Base-by-base conservation (phyloP, 2,113 vertebrate species). In the Rafetus swinhoei region DNA sequence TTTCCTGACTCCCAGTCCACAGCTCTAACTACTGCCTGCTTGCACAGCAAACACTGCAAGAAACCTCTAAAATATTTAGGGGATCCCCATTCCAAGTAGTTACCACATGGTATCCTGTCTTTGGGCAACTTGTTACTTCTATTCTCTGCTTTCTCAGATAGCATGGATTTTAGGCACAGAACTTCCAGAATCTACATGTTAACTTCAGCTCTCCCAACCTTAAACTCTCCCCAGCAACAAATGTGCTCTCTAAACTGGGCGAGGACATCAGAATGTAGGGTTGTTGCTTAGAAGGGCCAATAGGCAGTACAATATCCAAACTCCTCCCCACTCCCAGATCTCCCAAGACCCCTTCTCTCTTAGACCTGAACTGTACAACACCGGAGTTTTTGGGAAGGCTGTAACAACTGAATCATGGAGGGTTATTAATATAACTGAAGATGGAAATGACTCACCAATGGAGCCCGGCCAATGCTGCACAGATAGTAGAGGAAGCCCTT, bases 401-500 rank as follows among this genome's bases (percentile, higher is more conserved):
- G 19, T 15, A 84, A 4, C 3, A 62, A 79, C 3, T 8, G 85
- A 89, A 9, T 7, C 21, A 27, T 16, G 3, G 1, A 25, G 56
- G 80, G 39, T 54, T 76, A 59, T 35, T 72, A 72, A 84, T 24
- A 56, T 19, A 82, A 81, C 25, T 79, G 16, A 50, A 15, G 6
- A n/a, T 27, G 7, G 32, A 56, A 82, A 55, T 19, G 6, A 97
- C 98, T 99, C 91, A 99, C 99, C 98, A 98, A 89, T 3, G 99
- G 99, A 16, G 98, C 96, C 27, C 97, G 97, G 52, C 98, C 98
- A 21, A 98, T 93, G 92, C 98, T 99, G 95, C 94, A 87, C 90
- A 99, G 98, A 95, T 99, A 99, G 93, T 98, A 98, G 52, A 99
- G 98, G 55, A 99, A 97, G 9, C 99, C 99, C 86, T 99, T 99